These are phyloP conservation scores for Polyommatus iphigenia DNA, from an alignment of 2,888 invertebrate genomes.

Conservation along the genomic window DNA sequence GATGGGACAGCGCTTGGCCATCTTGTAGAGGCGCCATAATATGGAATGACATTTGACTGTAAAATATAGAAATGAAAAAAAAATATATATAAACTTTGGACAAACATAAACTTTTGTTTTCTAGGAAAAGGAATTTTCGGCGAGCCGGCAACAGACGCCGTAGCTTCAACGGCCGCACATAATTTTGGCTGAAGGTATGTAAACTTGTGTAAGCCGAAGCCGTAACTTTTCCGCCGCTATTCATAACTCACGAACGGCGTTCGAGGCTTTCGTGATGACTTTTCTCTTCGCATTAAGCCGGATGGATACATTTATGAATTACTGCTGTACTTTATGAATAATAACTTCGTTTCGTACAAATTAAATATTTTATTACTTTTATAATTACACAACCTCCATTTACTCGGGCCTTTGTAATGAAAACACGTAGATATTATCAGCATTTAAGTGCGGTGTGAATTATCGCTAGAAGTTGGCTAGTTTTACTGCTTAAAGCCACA, in stretches of 20 bases:
- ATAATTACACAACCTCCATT: conserved; percentile 4
- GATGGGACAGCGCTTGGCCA: no score
- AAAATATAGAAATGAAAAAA: no score
- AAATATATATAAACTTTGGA: no score
- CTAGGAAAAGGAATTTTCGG: no score
- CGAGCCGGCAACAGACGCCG: background rate
- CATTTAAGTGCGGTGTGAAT: conserved; percentile 7
- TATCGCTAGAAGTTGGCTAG: background rate
- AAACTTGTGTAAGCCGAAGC: background rate
- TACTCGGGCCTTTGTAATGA: background rate
- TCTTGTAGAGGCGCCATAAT: no score
- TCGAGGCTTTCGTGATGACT: conserved; percentile 10
- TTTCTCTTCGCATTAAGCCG: conserved; percentile 15
- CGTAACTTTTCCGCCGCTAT: background rate
- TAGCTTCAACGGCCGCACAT: no score
- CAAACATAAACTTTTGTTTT: no score
- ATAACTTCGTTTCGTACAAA: conserved; percentile 10
- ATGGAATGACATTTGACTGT: no score
- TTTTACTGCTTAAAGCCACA: background rate
- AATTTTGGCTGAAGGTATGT: no score
- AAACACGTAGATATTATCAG: conserved; percentile 7
- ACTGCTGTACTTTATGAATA: conserved; percentile 13
- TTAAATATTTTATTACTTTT: conserved; percentile 21
- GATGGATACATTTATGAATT: conserved; percentile 27
- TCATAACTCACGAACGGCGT: conserved; percentile 1